Base-by-base conservation (phyloP, 2,888 invertebrate genomes). In the Thysanoteuthis rhombus region DNA sequence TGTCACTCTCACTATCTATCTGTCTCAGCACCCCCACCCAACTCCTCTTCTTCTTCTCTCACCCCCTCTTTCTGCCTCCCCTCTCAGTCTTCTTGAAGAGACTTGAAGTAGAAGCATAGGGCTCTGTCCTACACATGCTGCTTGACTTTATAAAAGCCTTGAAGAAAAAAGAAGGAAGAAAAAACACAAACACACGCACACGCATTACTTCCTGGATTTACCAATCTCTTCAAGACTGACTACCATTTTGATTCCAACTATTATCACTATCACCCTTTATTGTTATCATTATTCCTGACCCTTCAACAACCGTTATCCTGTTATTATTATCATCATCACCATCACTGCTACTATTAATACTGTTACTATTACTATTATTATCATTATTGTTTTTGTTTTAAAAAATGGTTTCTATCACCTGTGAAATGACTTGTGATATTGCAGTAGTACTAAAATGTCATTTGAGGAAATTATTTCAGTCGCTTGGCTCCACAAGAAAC, bases 351-450 rank as follows among this genome's bases (percentile, higher is more conserved):
- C n/a, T n/a, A 36, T n/a, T 12, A 75, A 2, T n/a, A 6, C n/a
- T 75, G 16, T n/a, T 75, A n/a, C 36, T 75, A 2, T 10, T 75
- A n/a, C n/a, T 36, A 75, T 10, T 36, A 58, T 58, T 32, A 32
- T 4, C 32, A 58, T 32, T 8, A n/a, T 75, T 75, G 32, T 75
- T 32, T 75, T 75, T 75, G 4, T 75, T 12, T 16, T 16, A 75
- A 36, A 75, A 75, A n/a, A 75, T 75, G 75, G 75, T 75, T 75
- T 36, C 75, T n/a, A n/a, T 75, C 75, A 75, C 75, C 75, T 75
- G 75, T n/a, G n/a, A 75, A 75, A 75, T n/a, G 75, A 75, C 75
- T 75, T 75, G 75, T 75, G 75, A 75, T 75, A n/a, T 75, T 75
- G 75, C 75, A 75, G 75, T 12, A 19, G n/a, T 75, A 36, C 75